A percentile compares a stretch with the other conserved stretches of the same genome.
Conservation (phyloP, 2,888 invertebrate species). For the Pinctada fucata region DNA sequence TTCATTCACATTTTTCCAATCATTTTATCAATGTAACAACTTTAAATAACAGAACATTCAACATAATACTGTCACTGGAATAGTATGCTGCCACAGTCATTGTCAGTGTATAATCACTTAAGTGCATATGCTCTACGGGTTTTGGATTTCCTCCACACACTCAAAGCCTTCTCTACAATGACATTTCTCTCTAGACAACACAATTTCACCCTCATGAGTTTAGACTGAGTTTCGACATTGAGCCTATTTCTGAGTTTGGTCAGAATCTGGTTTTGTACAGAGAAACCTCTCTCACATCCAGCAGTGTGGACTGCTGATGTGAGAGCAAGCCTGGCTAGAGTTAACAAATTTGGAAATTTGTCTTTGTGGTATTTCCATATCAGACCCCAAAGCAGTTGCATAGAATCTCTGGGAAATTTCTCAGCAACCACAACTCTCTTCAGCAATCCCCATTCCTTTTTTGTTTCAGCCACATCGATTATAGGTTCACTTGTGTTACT, state of each 20-base stretch:
- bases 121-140: no score
- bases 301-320: conserved; percentile 35
- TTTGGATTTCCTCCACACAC: no score
- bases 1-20: no score
- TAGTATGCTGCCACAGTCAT: no score
- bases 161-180: not conserved
- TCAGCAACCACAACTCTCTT: conserved; percentile 34
- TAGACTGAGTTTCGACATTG: conserved; percentile 16
- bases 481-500: conserved; percentile 22
- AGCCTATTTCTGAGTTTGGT: conserved; percentile 40
- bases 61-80: no score
- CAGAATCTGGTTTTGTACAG: conserved; percentile 34
- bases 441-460: conserved; percentile 27
- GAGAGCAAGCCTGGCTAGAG: conserved; percentile 27
- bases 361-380: conserved; percentile 28
- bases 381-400: conserved; percentile 22
- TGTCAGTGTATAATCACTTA: no score
- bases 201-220: conserved; percentile 14
- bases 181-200: not conserved
- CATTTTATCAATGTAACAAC: no score
- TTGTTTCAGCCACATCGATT: conserved; percentile 12
- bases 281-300: conserved; percentile 38
- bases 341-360: conserved; percentile 32
- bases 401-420: conserved; percentile 28
- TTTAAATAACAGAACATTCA: no score